These are phyloP conservation scores for Synergus umbraculus DNA, from an alignment of 2,888 invertebrate genomes.

Conservation along the genomic window DNA sequence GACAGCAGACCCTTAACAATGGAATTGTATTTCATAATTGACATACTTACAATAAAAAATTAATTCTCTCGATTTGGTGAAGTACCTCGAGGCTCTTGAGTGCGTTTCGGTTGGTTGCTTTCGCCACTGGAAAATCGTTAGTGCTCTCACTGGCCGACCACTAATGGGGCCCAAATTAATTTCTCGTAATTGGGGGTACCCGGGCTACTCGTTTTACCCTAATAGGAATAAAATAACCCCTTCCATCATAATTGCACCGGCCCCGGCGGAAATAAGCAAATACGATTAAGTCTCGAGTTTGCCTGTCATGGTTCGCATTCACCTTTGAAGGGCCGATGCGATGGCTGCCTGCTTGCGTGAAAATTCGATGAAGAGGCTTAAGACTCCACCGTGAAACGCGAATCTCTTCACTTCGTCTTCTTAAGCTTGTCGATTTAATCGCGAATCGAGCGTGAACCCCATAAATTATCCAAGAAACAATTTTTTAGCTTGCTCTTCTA, in stretches of 20 bases:
- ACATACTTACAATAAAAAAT: background rate
- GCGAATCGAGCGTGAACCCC: background rate
- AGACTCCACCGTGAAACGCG: constrained; percentile 47
- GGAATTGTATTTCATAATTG: too few relatives aligned
- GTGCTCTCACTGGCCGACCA: constrained; percentile 63
- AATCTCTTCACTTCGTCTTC: constrained; percentile 42
- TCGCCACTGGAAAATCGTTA: constrained; percentile 69
- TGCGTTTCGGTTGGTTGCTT: constrained; percentile 50
- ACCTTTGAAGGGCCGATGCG: constrained; percentile 52
- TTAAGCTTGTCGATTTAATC: background rate
- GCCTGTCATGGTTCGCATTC: constrained; percentile 71
- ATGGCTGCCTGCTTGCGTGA: constrained; percentile 51
- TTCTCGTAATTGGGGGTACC: constrained; percentile 73
- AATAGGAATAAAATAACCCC: constrained; percentile 76
- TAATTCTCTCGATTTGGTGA: background rate
- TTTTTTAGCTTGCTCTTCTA: constrained; percentile 1
- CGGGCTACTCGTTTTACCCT: constrained; percentile 74
- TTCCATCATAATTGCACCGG: constrained; percentile 67
- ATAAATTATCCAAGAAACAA: background rate
- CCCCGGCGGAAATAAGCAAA: constrained; percentile 74
- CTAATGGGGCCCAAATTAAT: constrained; percentile 76
- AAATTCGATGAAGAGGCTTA: constrained; percentile 43
- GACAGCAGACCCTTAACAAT: too few relatives aligned
- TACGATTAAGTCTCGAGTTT: constrained; percentile 70
- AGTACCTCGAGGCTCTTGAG: constrained; percentile 46